phyloP scores from a whole-genome alignment of 2,888 invertebrate genomes.

The Digitonthophagus gazella region DNA sequence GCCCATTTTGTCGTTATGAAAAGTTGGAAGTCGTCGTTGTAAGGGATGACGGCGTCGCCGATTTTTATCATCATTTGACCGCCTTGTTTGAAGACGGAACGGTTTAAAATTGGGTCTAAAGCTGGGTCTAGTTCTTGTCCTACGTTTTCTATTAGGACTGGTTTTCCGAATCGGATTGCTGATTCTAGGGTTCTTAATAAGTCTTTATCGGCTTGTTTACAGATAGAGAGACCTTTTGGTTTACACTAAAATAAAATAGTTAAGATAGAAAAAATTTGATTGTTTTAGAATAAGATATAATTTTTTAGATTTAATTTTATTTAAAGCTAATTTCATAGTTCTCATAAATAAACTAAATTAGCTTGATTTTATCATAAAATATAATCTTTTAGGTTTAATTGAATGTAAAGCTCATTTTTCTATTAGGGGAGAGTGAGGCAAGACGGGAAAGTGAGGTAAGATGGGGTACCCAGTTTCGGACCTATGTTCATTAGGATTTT shows the following conservation, averaged over 20 bases:
- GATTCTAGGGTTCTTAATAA: conserved; percentile 68
- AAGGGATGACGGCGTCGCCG: conserved; percentile 82
- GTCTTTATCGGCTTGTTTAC: conserved; percentile 72
- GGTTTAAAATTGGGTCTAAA: conserved; percentile 76
- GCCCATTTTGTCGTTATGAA: conserved; percentile 86
- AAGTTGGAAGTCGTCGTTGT: conserved; percentile 72
- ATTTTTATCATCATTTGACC: conserved; percentile 74
- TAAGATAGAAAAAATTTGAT: not conserved
- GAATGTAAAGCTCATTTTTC: too few relatives aligned
- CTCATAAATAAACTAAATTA: too few relatives aligned
- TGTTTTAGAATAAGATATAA: too few relatives aligned
- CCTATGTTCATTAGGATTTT: too few relatives aligned
- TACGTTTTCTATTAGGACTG: conserved; percentile 80
- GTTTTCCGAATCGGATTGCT: conserved; percentile 71
- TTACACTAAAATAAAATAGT: conserved; percentile 57
- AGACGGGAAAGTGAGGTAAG: too few relatives aligned
- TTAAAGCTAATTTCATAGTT: too few relatives aligned
- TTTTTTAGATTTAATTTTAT: too few relatives aligned
- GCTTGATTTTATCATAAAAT: too few relatives aligned
- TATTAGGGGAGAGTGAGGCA: too few relatives aligned
- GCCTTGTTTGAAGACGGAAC: conserved; percentile 75
- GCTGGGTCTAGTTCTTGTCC: conserved; percentile 83
- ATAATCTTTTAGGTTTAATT: too few relatives aligned
- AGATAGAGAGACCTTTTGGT: conserved; percentile 64
- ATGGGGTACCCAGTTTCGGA: too few relatives aligned